Percentiles rank a stretch among this genome's conserved stretches.
These are phyloP conservation scores for Nixonia krombeini DNA, from an alignment of 1,140 invertebrate species.

Conservation along the genomic window DNA sequence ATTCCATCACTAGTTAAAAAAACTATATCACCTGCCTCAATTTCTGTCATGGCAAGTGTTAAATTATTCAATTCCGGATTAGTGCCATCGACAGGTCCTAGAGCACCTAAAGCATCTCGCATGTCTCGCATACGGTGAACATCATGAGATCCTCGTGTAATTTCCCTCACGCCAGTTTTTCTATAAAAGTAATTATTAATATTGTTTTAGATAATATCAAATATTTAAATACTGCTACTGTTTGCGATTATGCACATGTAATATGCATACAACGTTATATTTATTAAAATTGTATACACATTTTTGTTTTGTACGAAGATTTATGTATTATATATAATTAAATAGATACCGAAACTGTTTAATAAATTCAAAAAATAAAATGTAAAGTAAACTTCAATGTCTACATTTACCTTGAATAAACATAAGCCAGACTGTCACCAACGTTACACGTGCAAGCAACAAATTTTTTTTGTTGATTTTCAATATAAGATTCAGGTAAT, in stretches of 20 bases:
- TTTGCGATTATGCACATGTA: too few species aligned
- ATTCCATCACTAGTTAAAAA: constrained; percentile 94
- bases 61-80: constrained; percentile 93
- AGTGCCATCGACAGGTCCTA: constrained; percentile 89
- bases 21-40: constrained; percentile 88
- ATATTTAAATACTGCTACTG: too few species aligned
- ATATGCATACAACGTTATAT: too few species aligned
- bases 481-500: constrained; percentile 61
- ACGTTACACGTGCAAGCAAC: constrained; percentile 93
- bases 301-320: too few species aligned
- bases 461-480: constrained; percentile 72
- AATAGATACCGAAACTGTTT: too few species aligned
- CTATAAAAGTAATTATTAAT: constrained; percentile 28
- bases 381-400: too few species aligned
- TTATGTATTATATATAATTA: too few species aligned
- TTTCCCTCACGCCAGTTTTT: constrained; percentile 62
- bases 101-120: constrained; percentile 90
- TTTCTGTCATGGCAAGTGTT: constrained; percentile 89
- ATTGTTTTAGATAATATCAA: too few species aligned
- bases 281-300: too few species aligned
- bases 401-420: constrained; percentile 81
- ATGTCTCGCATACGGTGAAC: constrained; percentile 91
- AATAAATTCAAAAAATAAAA: too few species aligned
- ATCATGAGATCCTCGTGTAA: constrained; percentile 86
- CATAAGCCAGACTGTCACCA: constrained; percentile 90